Conservation (phyloP, 1,140 invertebrate genomes). For the Pinna nobilis region DNA sequence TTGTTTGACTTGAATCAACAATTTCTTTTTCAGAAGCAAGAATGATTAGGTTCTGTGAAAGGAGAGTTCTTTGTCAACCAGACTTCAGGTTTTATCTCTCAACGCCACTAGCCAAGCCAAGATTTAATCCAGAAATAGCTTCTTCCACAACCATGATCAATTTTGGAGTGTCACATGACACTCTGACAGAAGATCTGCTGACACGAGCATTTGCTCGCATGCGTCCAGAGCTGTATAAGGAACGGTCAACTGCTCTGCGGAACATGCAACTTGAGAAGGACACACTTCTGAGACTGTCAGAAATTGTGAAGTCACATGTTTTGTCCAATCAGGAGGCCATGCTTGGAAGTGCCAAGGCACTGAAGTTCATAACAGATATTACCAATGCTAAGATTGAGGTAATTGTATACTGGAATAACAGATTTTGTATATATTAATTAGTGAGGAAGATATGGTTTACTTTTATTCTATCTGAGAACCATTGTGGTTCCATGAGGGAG, state of each 20-base stretch:
- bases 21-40: conserved; percentile 59
- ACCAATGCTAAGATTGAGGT: conserved; percentile 67
- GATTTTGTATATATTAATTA: not conserved
- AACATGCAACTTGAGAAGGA: conserved; percentile 66
- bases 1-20: too few relatives aligned
- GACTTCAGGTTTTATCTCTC: conserved; percentile 69
- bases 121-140: conserved; percentile 65
- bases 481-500: too few relatives aligned
- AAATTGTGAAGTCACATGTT: conserved; percentile 59
- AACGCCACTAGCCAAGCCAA: conserved; percentile 62
- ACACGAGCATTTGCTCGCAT: conserved; percentile 67
- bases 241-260: conserved; percentile 56
- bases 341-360: conserved; percentile 60
- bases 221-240: conserved; percentile 65
- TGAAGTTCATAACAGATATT: conserved; percentile 66
- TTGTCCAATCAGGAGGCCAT: conserved; percentile 63
- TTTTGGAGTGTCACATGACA: conserved; percentile 70
- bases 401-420: not conserved
- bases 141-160: conserved; percentile 69
- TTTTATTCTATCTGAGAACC: too few relatives aligned
- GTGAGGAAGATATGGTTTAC: not conserved
- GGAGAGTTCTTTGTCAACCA: conserved; percentile 68
- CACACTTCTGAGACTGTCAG: conserved; percentile 57
- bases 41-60: conserved; percentile 70
- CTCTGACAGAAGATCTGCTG: conserved; percentile 69